These are phyloP conservation scores for Sinocyclocheilus grahami DNA, from an alignment of 2,113 vertebrate species.

Conservation along the genomic window DNA sequence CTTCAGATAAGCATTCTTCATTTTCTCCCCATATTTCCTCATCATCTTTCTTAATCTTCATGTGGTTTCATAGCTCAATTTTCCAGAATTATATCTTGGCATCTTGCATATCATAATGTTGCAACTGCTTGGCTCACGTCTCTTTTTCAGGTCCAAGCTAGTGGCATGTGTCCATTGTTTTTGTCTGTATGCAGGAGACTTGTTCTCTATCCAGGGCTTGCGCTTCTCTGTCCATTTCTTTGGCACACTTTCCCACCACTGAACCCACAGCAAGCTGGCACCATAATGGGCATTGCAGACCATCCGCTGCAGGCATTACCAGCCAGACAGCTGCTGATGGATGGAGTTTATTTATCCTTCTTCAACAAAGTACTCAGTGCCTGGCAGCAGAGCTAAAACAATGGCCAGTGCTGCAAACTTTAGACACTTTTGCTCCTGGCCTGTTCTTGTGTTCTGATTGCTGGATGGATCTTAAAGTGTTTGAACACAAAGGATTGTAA, in stretches of 20 bases:
- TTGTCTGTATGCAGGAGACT: neutral
- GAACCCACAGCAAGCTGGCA: conserved; percentile 7
- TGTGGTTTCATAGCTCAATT: neutral
- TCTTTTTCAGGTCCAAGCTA: neutral
- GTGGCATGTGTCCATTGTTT: conserved; percentile 1
- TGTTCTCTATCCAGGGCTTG: neutral
- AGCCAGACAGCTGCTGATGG: conserved; percentile 32
- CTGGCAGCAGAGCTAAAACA: neutral
- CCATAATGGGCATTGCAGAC: conserved; percentile 22
- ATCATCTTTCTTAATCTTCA: neutral
- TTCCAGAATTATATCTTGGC: neutral
- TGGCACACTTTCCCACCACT: conserved; percentile 7
- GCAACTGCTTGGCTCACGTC: neutral
- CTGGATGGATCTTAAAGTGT: neutral
- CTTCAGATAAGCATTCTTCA: neutral
- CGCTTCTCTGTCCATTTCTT: neutral
- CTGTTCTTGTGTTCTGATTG: neutral
- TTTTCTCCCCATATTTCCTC: conserved; percentile 11
- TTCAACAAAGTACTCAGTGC: neutral
- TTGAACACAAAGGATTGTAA: no score
- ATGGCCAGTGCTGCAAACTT: neutral
- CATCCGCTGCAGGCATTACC: conserved; percentile 1
- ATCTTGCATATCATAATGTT: neutral
- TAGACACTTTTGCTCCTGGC: neutral
- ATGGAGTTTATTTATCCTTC: conserved; percentile 39